phyloP scores from a whole-genome alignment of 2,113 vertebrate species.

The Phaetusa simplex region DNA sequence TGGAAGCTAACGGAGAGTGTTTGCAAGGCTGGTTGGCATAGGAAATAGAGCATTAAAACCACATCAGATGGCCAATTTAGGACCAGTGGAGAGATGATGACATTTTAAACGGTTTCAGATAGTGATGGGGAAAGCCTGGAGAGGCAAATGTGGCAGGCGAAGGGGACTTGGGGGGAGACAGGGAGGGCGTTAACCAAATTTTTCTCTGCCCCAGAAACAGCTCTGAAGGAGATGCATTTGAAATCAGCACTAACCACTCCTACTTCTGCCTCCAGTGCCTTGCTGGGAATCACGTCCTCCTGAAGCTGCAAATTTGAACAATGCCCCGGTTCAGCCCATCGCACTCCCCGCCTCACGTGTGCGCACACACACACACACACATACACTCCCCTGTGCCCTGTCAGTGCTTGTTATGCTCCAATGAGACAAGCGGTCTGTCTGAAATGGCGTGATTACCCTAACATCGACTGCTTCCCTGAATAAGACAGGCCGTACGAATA shows the following conservation, averaged over 20 bases:
- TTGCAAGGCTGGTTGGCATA: not conserved
- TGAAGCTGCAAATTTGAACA: not conserved
- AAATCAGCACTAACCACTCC: not conserved
- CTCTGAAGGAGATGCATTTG: not conserved
- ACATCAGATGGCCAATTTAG: constrained; percentile 17
- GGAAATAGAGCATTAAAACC: constrained; percentile 37
- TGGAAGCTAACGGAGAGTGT: not conserved
- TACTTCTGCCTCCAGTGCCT: not conserved
- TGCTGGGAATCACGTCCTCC: not conserved
- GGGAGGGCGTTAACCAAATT: not conserved
- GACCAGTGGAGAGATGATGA: constrained; percentile 9
- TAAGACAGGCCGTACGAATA: not conserved
- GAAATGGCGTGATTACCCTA: constrained; percentile 1
- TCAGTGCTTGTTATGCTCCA: not conserved
- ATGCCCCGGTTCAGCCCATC: not conserved
- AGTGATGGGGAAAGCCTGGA: not conserved
- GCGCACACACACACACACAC: not conserved
- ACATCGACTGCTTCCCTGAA: not conserved
- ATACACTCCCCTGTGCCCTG: not conserved
- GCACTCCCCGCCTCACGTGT: not conserved
- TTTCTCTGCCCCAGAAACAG: not conserved
- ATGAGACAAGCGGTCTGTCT: not conserved
- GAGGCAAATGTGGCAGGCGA: not conserved
- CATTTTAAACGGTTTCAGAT: constrained; percentile 39
- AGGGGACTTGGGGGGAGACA: not conserved